These are phyloP conservation scores for Cheilosia urbana DNA, from an alignment of 2,888 invertebrate genomes.

Conservation along the genomic window DNA sequence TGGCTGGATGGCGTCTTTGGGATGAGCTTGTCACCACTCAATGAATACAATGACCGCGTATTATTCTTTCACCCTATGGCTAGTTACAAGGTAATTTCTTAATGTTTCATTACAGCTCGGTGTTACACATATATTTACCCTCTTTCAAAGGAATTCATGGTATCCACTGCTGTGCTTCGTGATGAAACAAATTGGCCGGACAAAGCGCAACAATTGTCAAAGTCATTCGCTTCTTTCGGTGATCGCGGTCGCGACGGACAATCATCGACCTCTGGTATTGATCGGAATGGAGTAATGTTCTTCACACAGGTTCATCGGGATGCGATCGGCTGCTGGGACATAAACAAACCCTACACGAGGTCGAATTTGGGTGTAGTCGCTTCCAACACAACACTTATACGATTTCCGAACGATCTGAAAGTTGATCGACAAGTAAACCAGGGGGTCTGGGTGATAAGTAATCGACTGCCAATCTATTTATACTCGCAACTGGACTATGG, in stretches of 20 bases:
- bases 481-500: conserved; percentile 87
- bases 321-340: conserved; percentile 92
- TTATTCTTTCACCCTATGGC: conserved; percentile 93
- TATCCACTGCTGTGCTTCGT: conserved; percentile 87
- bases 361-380: conserved; percentile 85
- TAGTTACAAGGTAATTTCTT: conserved; percentile 86
- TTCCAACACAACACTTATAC: conserved; percentile 85
- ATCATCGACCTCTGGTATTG: conserved; percentile 90
- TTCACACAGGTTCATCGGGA: conserved; percentile 91
- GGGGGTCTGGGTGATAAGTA: conserved; percentile 91
- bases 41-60: conserved; percentile 85
- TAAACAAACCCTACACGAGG: conserved; percentile 87
- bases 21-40: conserved; percentile 87
- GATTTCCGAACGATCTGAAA: conserved; percentile 93
- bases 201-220: conserved; percentile 79
- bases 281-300: conserved; percentile 89
- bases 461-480: conserved; percentile 90
- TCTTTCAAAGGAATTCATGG: conserved; percentile 87
- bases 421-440: conserved; percentile 88
- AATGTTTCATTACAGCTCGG: neutral
- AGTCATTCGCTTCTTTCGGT: conserved; percentile 81
- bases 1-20: conserved; percentile 94
- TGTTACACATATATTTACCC: neutral
- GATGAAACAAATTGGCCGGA: conserved; percentile 85
- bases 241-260: conserved; percentile 87